These are phyloP conservation scores for Mechanitis mazaeus DNA, from an alignment of 2,888 invertebrate genomes.

Conservation along the genomic window DNA sequence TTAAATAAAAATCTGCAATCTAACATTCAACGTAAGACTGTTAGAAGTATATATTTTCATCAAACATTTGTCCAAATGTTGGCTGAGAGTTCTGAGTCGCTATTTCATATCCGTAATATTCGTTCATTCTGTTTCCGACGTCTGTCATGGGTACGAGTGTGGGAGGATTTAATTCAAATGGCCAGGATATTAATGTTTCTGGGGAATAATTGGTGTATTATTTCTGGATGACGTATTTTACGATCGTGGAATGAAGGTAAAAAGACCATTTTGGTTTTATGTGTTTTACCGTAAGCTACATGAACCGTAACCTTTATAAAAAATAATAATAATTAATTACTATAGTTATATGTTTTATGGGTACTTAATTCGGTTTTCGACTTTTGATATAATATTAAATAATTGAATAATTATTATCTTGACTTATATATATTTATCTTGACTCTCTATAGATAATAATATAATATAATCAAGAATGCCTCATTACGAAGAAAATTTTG, in stretches of 20 bases:
- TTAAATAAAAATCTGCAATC: no score
- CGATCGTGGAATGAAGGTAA: not conserved
- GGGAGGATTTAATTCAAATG: constrained; percentile 3
- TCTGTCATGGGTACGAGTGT: not conserved
- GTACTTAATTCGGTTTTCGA: no score
- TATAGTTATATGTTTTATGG: no score
- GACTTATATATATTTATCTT: not conserved
- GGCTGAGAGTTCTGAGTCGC: no score
- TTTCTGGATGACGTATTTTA: constrained; percentile 4
- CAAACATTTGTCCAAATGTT: no score
- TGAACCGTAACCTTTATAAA: no score
- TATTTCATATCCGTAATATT: not conserved
- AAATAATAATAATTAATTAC: not conserved
- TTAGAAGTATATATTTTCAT: no score
- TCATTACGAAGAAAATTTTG: constrained; percentile 18
- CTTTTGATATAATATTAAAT: no score
- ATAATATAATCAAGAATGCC: constrained; percentile 15
- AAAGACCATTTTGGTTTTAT: not conserved
- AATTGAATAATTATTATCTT: no score
- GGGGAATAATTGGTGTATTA: constrained; percentile 5
- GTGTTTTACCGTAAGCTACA: not conserved
- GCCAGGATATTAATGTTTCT: constrained; percentile 3
- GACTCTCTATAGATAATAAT: not conserved
- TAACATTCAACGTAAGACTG: no score
- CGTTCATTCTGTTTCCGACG: not conserved